Evolutionary conservation across 1,140 invertebrate species (phyloP), one percentile per base, ranked within the genome.

Genomic region (Hypsibius dujardini): DNA sequence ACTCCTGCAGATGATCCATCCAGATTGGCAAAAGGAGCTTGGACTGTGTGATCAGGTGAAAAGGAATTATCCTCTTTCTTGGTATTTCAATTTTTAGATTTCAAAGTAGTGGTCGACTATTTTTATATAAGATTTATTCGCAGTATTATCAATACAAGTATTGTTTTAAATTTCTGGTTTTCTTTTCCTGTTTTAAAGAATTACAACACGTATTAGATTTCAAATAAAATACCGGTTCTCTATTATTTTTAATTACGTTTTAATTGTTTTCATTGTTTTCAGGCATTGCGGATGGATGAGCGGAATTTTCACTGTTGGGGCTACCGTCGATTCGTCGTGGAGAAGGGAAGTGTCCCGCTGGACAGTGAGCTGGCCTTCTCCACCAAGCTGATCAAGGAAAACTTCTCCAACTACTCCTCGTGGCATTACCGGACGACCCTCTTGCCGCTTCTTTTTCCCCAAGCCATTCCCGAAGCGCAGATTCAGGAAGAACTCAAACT

Each of bases 281-380:
- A 28, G 76, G 95, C 90, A 79, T 81, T 98, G 2, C 86, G 88
- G 75, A 81, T 88, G 71, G 95, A 98, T 83, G 92, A 95, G 80
- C 86, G 95, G 80, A 98, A 98, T 82, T 97, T 96, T 84, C 92
- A 95, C 79, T 89, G 88, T 74, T 96, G 92, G 92, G 89, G 94
- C 81, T 92, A 94, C 79, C 82, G 92, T 67, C 82, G 88, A 74
- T 87, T 87, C 79, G 84, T 94, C 14, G 84, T 87, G 0, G 80
- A 83, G 46, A 84, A 86, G 75, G 84, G 86, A 47, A 80, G 83
- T 1, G 82, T 88, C 50, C 77, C 85, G 7, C 76, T 86, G 45
- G 80, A 86, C 74, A 83, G 88, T 73, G 92, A 95, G 80, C 83
- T 95, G 71, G 82, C 87, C 72, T 94, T 87, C 79, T 90, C 89